Base-by-base conservation (phyloP, 2,888 invertebrate species). In the Siphonodentalium dalli region DNA sequence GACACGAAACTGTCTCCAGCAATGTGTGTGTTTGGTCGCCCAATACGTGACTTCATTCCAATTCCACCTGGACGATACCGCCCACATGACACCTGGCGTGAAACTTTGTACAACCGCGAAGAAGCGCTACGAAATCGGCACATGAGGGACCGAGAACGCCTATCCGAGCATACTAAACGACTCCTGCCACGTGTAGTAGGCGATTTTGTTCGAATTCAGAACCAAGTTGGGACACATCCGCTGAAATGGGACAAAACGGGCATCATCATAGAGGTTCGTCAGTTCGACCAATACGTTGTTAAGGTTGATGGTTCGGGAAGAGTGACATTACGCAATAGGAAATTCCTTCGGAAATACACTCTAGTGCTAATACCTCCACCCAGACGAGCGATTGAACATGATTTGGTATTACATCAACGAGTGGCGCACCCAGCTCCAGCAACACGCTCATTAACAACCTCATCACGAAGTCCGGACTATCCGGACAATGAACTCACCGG, bases 1-100 rank as follows among this genome's bases (percentile, higher is more conserved):
- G 54, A 63, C 29, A 61, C 58, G 15, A 62, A 60, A 27, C 29
- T 52, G n/a, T 64, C 57, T 23, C 65, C 62, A 49, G 61, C 65
- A n/a, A 38, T 62, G 39, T 52, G 58, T 28, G 21, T 63, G 41
- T 65, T 61, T 57, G 63, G 60, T 24, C 51, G 52, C 15, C 58
- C 58, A 1, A 59, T 55, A 11, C 26, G 58, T 8, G 61, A 59
- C 37, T 31, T 54, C n/a, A 61, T 64, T 13, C 54, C 59, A 0
- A 61, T 61, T 15, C 43, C 34, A 21, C 44, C 45, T 38, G 53
- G 50, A 38, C 40, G 54, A 50, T 62, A 62, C 38, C 26, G 38
- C 4, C 49, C 58, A 8, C 61, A 59, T 27, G 53, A 59, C 18
- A 61, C 55, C 18, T 56, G 53, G 61, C 50, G 8, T 5, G 53